Evolutionary conservation across 2,888 invertebrate species (phyloP).

Genomic region (Morpho deidamia): DNA sequence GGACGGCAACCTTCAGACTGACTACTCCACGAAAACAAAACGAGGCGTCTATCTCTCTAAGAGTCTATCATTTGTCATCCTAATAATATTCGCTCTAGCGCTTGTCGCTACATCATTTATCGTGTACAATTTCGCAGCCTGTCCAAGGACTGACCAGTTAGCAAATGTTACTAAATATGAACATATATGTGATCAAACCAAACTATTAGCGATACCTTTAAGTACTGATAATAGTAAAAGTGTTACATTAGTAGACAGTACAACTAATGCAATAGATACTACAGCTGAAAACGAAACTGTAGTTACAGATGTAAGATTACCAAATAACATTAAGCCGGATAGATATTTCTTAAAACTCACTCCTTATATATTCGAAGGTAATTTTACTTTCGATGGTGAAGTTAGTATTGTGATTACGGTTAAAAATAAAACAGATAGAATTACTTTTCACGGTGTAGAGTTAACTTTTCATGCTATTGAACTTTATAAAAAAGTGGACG

Average conservation of each 20-base stretch:
- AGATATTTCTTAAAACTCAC: conserved; percentile 84
- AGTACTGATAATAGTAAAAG: conserved; percentile 57
- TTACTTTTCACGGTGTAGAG: conserved; percentile 87
- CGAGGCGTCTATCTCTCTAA: conserved; percentile 82
- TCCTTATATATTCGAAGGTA: conserved; percentile 85
- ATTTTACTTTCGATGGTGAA: conserved; percentile 88
- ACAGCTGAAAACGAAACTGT: conserved; percentile 32
- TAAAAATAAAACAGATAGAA: conserved; percentile 79
- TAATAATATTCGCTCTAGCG: conserved; percentile 80
- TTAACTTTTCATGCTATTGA: conserved; percentile 80
- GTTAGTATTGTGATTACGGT: conserved; percentile 81
- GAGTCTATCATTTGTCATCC: conserved; percentile 80
- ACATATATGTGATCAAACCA: conserved; percentile 60
- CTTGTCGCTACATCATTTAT: conserved; percentile 85
- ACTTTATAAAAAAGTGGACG: conserved; percentile 64
- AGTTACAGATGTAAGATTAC: conserved; percentile 81
- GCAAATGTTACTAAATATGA: conserved; percentile 68
- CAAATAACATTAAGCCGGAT: conserved; percentile 82
- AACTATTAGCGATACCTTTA: conserved; percentile 59
- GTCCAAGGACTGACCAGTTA: conserved; percentile 71
- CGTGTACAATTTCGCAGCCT: conserved; percentile 87
- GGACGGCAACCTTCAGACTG: conserved; percentile 78
- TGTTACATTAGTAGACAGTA: conserved; percentile 52
- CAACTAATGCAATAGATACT: conserved; percentile 33
- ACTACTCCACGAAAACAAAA: conserved; percentile 80